A percentile compares a stretch with the other conserved stretches of the same genome.
These are phyloP conservation scores for Malacoctenus gilli DNA, from an alignment of 2,797 vertebrate genomes.

Conservation along the genomic window DNA sequence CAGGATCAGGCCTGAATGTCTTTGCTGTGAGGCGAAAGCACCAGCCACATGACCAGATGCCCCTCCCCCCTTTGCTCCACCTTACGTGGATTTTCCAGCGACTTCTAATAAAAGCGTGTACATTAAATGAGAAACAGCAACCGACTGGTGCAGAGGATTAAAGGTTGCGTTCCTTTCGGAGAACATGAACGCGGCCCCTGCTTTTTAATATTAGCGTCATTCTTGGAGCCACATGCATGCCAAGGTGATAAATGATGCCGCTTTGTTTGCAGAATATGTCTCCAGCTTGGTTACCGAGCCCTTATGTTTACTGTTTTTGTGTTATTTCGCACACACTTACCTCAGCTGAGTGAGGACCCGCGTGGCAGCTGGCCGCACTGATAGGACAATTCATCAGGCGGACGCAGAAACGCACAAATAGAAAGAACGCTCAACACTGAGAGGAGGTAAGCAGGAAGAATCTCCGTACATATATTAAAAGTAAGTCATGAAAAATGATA, in stretches of 20 bases:
- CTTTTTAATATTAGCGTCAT: slow-evolving; percentile 14
- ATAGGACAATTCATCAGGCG: slow-evolving; percentile 46
- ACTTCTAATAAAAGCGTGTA: not conserved
- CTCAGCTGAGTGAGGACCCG: slow-evolving; percentile 37
- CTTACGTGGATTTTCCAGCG: too few relatives aligned
- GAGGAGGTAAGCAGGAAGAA: slow-evolving; percentile 13
- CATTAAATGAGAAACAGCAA: not conserved
- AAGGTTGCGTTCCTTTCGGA: not conserved
- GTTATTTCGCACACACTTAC: slow-evolving; percentile 16
- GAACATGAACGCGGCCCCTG: too few relatives aligned
- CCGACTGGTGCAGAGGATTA: not conserved
- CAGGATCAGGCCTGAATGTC: too few relatives aligned
- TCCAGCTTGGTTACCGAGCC: not conserved
- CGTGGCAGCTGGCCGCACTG: slow-evolving; percentile 46
- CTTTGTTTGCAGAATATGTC: slow-evolving; percentile 7
- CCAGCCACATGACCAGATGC: too few relatives aligned
- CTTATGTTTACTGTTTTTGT: slow-evolving; percentile 23
- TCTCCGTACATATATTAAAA: slow-evolving; percentile 14
- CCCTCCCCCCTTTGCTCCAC: too few relatives aligned
- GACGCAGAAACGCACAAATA: slow-evolving; percentile 11
- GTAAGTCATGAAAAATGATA: slow-evolving; percentile 13
- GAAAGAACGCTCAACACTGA: not conserved
- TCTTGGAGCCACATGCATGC: not conserved
- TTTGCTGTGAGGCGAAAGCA: too few relatives aligned
- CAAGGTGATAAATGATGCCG: slow-evolving; percentile 16